Conservation (phyloP, 2,888 invertebrate genomes). For the Chironomus tentans region DNA sequence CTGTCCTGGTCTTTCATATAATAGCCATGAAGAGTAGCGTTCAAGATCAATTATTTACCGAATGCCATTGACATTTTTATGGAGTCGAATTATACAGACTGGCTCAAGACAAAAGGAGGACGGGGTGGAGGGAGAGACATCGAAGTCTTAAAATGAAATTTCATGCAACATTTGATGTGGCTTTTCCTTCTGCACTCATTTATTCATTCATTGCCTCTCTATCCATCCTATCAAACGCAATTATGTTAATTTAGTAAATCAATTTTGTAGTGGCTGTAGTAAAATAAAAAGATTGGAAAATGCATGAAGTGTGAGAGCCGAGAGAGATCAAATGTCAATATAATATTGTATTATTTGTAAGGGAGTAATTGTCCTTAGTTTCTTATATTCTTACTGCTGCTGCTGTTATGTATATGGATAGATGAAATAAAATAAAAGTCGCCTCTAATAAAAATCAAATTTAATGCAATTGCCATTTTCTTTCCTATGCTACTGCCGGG, state of each 20-base stretch:
- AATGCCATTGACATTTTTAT: constrained; percentile 25
- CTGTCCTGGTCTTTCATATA: not conserved
- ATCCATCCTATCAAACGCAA: constrained; percentile 9
- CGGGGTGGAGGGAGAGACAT: not conserved
- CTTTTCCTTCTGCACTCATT: not conserved
- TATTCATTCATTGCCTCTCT: not conserved
- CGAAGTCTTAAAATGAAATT: not conserved
- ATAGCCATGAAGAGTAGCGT: not conserved
- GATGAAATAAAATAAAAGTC: not conserved
- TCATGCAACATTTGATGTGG: constrained; percentile 25
- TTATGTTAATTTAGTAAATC: constrained; percentile 25
- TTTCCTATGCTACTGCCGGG: not conserved
- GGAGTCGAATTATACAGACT: not conserved
- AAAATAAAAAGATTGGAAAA: constrained; percentile 17
- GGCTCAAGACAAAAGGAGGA: not conserved
- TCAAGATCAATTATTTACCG: constrained; percentile 25
- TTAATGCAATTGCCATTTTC: constrained; percentile 14
- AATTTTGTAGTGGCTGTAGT: not conserved
- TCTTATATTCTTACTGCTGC: not conserved
- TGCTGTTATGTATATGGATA: not conserved
- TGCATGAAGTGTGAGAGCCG: not conserved
- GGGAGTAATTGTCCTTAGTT: not conserved
- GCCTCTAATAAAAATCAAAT: constrained; percentile 21
- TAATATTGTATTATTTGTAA: not conserved
- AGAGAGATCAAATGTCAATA: constrained; percentile 10